phyloP scores from a whole-genome alignment of 2,113 vertebrate genomes.

The Xiphophorus couchianus region DNA sequence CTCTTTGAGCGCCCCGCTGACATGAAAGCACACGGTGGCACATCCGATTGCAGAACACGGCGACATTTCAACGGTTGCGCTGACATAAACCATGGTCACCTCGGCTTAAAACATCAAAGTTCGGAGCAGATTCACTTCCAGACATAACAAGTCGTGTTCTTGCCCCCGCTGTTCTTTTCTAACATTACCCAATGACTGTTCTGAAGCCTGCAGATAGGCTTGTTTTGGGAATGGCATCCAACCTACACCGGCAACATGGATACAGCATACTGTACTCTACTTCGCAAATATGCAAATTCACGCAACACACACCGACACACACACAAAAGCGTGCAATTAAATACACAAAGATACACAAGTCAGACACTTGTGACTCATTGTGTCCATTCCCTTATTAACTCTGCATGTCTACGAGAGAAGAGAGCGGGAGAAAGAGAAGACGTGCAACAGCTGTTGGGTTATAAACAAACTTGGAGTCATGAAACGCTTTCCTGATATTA shows the following conservation, averaged over 20 bases:
- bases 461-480: slow-evolving; percentile 64
- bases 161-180: slow-evolving; percentile 13
- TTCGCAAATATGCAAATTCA: background rate
- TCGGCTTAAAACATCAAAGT: slow-evolving; percentile 30
- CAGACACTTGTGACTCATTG: slow-evolving; percentile 74
- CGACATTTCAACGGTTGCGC: slow-evolving; percentile 51
- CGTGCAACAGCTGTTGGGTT: slow-evolving; percentile 73
- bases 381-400: slow-evolving; percentile 70
- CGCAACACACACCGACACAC: background rate
- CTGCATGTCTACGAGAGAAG: slow-evolving; percentile 43
- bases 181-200: slow-evolving; percentile 42
- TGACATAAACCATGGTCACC: slow-evolving; percentile 50
- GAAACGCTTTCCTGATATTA: slow-evolving; percentile 53
- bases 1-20: slow-evolving; percentile 21
- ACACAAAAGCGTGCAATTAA: slow-evolving; percentile 30
- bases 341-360: slow-evolving; percentile 41
- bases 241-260: slow-evolving; percentile 20
- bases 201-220: slow-evolving; percentile 24
- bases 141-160: slow-evolving; percentile 14
- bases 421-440: slow-evolving; percentile 42
- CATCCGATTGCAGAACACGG: slow-evolving; percentile 11
- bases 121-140: background rate
- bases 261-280: slow-evolving; percentile 12
- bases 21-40: slow-evolving; percentile 10
- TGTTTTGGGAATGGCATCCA: slow-evolving; percentile 47